A percentile compares a stretch with the other conserved stretches of the same genome.
These are phyloP conservation scores for Odontocerum albicorne DNA, from an alignment of 2,888 invertebrate species.

Conservation along the genomic window DNA sequence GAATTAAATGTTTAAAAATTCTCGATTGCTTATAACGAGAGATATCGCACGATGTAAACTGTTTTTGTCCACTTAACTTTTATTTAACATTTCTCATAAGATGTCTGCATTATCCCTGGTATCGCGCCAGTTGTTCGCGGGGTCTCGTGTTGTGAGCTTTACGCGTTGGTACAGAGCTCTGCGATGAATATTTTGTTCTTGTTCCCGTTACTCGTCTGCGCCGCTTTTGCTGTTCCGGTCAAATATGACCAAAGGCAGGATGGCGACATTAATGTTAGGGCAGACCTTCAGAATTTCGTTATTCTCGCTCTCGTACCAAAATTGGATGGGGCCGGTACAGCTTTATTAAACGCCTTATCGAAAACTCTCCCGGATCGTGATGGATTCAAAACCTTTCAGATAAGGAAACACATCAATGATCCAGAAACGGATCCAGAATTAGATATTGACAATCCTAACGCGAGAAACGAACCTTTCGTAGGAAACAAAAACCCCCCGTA, in stretches of 20 bases:
- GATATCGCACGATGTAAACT: too few species aligned
- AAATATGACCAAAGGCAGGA: constrained; percentile 74
- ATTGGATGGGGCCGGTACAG: constrained; percentile 41
- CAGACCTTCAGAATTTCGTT: constrained; percentile 74
- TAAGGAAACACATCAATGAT: constrained; percentile 3
- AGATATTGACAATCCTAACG: constrained; percentile 11
- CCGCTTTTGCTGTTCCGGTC: constrained; percentile 44
- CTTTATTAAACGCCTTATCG: constrained; percentile 42
- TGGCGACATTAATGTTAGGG: constrained; percentile 72
- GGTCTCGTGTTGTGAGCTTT: constrained; percentile 18
- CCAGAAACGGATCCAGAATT: constrained; percentile 21
- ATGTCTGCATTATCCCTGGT: constrained; percentile 12
- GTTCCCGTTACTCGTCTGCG: constrained; percentile 40
- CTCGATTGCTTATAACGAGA: too few species aligned
- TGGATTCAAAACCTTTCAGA: constrained; percentile 18
- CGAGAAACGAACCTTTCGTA: constrained; percentile 43
- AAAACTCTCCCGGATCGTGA: constrained; percentile 39
- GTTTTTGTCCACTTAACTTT: not conserved
- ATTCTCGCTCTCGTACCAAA: constrained; percentile 64
- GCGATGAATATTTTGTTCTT: constrained; percentile 25
- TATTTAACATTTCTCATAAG: constrained; percentile 16
- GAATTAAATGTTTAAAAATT: too few species aligned
- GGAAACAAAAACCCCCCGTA: constrained; percentile 71
- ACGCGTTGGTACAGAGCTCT: not conserved
- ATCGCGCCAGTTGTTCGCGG: constrained; percentile 26